Evolutionary conservation across 2,113 vertebrate genomes (phyloP).

Genomic region (Xyrauchen texanus): DNA sequence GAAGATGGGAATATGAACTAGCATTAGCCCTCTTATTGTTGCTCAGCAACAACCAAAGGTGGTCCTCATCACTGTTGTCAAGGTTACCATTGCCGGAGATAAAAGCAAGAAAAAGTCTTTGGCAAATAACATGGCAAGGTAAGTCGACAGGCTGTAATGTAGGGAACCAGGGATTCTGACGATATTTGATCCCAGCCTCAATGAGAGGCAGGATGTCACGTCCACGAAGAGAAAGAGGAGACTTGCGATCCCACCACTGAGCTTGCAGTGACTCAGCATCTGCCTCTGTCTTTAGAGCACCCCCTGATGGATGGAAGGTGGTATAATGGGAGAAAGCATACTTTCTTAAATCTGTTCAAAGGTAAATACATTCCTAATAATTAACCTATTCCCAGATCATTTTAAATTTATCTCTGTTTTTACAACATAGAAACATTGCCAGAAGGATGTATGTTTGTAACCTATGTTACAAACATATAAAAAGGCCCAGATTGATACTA

Average conservation of each 20-base stretch:
- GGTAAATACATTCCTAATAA: not conserved
- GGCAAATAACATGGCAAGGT: conserved; percentile 78
- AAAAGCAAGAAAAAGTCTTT: conserved; percentile 80
- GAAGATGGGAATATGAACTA: conserved; percentile 64
- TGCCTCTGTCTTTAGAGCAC: conserved; percentile 78
- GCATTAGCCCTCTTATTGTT: not conserved
- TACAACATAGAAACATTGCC: too few relatives aligned
- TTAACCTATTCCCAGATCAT: not conserved
- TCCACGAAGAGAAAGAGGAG: conserved; percentile 76
- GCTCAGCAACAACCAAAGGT: conserved; percentile 73
- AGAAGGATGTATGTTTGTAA: too few relatives aligned
- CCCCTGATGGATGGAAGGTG: conserved; percentile 67
- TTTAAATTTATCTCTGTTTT: too few relatives aligned
- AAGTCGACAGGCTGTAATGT: conserved; percentile 75
- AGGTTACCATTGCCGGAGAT: conserved; percentile 22
- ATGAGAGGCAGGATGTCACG: conserved; percentile 83
- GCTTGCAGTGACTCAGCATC: conserved; percentile 91
- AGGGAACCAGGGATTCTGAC: conserved; percentile 73
- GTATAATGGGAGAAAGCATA: not conserved
- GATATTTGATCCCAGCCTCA: conserved; percentile 78
- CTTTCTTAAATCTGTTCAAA: too few relatives aligned
- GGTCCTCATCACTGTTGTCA: conserved; percentile 33
- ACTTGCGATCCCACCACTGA: conserved; percentile 80
- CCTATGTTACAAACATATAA: too few relatives aligned
- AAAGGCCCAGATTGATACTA: too few relatives aligned